Evolutionary conservation across 2,113 vertebrate species (phyloP).

Genomic region (Helogale parvula): DNA sequence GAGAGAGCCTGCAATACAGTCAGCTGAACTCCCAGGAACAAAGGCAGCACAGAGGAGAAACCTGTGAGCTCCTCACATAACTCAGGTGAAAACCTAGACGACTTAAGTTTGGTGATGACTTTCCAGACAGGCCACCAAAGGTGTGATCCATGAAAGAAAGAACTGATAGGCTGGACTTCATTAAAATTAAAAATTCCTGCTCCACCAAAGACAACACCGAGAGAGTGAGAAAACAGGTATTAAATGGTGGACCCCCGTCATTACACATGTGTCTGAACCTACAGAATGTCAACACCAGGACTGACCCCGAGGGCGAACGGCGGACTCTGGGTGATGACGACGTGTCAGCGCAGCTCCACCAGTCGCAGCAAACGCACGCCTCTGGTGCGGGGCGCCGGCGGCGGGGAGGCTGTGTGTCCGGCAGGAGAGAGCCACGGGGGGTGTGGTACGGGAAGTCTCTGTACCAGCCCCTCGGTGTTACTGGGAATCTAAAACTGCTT

Average conservation of each 20-base stretch:
- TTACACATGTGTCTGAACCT: neutral
- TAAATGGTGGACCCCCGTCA: neutral
- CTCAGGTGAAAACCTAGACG: neutral
- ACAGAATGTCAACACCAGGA: accelerated
- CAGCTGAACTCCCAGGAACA: neutral
- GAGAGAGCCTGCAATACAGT: neutral
- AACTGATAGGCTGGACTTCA: neutral
- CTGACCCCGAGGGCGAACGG: too few species aligned
- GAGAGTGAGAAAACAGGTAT: neutral
- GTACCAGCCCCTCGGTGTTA: neutral
- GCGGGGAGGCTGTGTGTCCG: neutral
- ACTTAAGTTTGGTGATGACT: neutral
- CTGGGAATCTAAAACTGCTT: neutral
- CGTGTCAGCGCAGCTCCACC: accelerated
- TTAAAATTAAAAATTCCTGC: neutral
- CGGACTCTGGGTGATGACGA: too few species aligned
- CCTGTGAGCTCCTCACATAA: neutral
- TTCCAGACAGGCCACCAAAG: neutral
- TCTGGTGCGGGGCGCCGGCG: neutral
- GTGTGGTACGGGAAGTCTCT: too few species aligned
- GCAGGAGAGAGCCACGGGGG: neutral
- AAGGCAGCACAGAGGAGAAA: neutral
- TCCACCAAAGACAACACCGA: neutral
- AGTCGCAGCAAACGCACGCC: accelerated
- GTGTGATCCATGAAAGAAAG: neutral